Percentiles rank a stretch among this genome's conserved stretches.
Conservation (phyloP, 2,113 vertebrate genomes). For the Heterotilapia buettikoferi region DNA sequence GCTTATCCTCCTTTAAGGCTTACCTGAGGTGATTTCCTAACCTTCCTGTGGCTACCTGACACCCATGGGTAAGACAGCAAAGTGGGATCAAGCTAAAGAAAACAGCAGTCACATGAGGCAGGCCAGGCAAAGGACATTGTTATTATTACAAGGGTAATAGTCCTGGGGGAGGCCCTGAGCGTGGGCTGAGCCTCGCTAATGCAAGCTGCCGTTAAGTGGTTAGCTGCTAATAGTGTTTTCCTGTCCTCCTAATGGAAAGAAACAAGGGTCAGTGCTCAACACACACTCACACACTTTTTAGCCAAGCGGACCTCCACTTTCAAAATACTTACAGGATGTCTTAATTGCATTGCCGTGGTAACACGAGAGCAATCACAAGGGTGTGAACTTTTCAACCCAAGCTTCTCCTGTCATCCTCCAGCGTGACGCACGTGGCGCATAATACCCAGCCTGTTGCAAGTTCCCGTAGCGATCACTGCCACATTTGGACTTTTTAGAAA, state of each 20-base stretch:
- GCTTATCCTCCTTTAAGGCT: background rate
- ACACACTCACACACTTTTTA: background rate
- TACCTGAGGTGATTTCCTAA: background rate
- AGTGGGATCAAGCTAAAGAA: conserved; percentile 44
- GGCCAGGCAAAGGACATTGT: conserved; percentile 61
- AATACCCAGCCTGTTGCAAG: background rate
- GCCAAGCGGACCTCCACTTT: background rate
- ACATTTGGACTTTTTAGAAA: background rate
- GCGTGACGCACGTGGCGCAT: background rate
- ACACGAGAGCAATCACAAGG: background rate
- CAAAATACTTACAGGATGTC: conserved; percentile 7
- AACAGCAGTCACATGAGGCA: conserved; percentile 65
- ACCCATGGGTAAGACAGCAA: conserved; percentile 35
- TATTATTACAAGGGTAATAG: conserved; percentile 70
- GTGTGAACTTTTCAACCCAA: conserved; percentile 52
- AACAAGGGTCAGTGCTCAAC: conserved; percentile 35
- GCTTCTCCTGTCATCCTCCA: background rate
- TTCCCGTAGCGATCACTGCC: background rate
- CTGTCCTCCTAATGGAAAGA: conserved; percentile 63
- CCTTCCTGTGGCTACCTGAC: conserved; percentile 3
- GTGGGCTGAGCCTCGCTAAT: conserved; percentile 47
- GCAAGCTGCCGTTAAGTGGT: conserved; percentile 63
- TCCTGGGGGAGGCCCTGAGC: conserved; percentile 57
- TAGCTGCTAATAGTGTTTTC: conserved; percentile 67
- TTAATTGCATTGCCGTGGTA: background rate